A percentile compares a stretch with the other conserved stretches of the same genome.
These are phyloP conservation scores for Caradrina kadenii DNA, from an alignment of 2,888 invertebrate genomes.

Conservation along the genomic window DNA sequence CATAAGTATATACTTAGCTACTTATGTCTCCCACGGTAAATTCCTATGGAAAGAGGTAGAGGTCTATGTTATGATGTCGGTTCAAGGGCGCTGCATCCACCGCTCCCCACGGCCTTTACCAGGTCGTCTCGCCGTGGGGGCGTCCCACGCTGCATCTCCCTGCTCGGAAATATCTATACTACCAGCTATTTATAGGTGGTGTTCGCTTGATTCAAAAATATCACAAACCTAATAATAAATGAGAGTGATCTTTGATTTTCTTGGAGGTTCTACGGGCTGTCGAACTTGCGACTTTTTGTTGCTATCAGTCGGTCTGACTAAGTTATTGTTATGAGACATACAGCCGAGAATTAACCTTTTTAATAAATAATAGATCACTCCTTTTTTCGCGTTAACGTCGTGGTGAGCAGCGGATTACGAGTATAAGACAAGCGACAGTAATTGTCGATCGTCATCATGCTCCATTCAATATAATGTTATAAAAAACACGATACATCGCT, in stretches of 20 bases:
- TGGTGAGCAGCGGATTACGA: no score
- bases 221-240: neutral
- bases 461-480: no score
- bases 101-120: conserved; percentile 50
- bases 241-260: neutral
- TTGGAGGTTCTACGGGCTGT: neutral
- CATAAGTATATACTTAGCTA: conserved; percentile 8
- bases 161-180: conserved; percentile 16
- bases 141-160: conserved; percentile 50
- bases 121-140: conserved; percentile 51
- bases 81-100: conserved; percentile 55
- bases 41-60: conserved; percentile 54
- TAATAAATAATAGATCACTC: neutral
- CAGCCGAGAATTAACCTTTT: no score
- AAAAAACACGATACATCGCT: no score
- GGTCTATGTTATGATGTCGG: conserved; percentile 44
- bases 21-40: conserved; percentile 36
- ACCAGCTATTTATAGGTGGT: conserved; percentile 16
- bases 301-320: neutral
- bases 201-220: conserved; percentile 17
- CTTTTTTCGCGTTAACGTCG: neutral
- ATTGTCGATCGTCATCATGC: no score
- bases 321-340: no score
- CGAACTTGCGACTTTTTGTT: neutral
- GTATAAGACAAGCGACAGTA: no score